Conservation (phyloP, 2,888 invertebrate genomes). For the Taphrorychus bicolor region DNA sequence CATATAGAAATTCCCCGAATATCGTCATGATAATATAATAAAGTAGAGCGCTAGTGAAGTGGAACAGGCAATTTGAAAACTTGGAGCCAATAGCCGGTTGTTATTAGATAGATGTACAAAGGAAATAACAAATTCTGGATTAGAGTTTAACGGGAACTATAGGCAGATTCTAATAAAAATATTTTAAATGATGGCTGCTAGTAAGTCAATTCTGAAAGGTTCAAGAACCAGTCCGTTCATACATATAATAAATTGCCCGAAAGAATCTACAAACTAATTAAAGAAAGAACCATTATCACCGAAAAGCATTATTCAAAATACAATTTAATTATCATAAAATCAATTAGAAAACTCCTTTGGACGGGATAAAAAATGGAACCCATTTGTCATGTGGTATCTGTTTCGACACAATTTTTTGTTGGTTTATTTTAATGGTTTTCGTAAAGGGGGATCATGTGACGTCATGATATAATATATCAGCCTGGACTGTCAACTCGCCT, state of each 20-base stretch:
- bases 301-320: background rate
- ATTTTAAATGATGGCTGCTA: background rate
- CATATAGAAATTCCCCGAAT: slow-evolving; percentile 31
- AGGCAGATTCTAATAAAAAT: background rate
- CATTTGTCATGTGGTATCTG: background rate
- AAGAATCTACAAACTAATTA: background rate
- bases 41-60: slow-evolving; percentile 17
- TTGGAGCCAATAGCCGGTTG: background rate
- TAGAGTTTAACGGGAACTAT: background rate
- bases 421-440: background rate
- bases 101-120: background rate
- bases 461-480: background rate
- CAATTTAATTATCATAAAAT: slow-evolving; percentile 1
- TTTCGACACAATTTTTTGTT: background rate
- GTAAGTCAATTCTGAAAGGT: background rate
- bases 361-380: background rate
- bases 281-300: background rate
- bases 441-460: background rate
- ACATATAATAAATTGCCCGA: background rate
- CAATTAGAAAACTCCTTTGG: background rate
- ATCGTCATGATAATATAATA: slow-evolving; percentile 10
- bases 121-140: too few species aligned
- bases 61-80: slow-evolving; percentile 3
- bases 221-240: background rate
- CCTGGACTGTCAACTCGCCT: background rate